Evolutionary conservation across 2,797 vertebrate species (phyloP).

Genomic region (Gastrophryne carolinensis): DNA sequence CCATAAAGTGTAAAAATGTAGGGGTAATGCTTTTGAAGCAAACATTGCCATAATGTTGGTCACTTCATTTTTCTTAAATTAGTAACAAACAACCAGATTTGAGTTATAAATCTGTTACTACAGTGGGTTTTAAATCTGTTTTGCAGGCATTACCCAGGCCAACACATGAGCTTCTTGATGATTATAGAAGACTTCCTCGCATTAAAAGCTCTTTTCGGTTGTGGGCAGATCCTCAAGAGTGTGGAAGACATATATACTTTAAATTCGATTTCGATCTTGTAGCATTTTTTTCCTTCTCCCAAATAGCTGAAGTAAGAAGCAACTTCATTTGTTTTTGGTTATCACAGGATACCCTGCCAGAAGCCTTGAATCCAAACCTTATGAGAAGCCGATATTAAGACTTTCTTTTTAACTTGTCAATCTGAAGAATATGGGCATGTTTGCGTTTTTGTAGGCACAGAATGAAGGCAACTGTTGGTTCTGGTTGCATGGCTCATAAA

Average conservation of each 20-base stretch:
- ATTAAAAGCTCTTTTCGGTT: constrained; percentile 42
- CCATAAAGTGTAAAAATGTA: too few species aligned
- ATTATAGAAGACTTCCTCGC: constrained; percentile 36
- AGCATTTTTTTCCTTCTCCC: background rate
- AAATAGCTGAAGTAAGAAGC: constrained; percentile 32
- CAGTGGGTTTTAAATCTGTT: constrained; percentile 49
- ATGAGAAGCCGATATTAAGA: background rate
- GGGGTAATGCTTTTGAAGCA: background rate
- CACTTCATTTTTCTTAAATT: background rate
- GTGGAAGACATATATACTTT: constrained; percentile 32
- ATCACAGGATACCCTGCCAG: constrained; percentile 14
- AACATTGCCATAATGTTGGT: background rate
- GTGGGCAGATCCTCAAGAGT: constrained; percentile 36
- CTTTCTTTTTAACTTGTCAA: too few species aligned
- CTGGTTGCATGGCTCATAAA: too few species aligned
- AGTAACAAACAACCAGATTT: constrained; percentile 19
- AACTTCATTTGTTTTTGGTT: background rate
- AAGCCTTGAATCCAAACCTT: constrained; percentile 20
- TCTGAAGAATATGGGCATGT: too few species aligned
- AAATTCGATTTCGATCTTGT: constrained; percentile 5
- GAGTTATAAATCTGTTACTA: constrained; percentile 41
- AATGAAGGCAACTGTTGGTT: too few species aligned
- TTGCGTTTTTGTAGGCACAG: too few species aligned
- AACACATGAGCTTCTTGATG: constrained; percentile 45
- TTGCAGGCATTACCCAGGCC: constrained; percentile 46